Conservation (phyloP, 1,140 invertebrate species). For the Drosophila sturtevanti region DNA sequence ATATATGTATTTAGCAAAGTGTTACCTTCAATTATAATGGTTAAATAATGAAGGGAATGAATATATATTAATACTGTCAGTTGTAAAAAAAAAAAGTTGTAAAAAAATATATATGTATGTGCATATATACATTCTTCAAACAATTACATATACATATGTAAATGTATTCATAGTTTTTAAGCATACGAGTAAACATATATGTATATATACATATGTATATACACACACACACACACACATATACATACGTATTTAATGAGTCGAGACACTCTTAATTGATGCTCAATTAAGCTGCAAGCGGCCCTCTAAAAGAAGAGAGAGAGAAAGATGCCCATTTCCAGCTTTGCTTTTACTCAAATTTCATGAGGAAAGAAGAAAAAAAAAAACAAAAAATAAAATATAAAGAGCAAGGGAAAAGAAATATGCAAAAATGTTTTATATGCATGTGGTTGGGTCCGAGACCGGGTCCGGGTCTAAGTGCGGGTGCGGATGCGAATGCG, state of each 20-base stretch:
- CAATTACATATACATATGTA: neutral
- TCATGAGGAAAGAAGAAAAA: neutral
- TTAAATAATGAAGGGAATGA: no score
- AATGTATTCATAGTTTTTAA: constrained; percentile 1
- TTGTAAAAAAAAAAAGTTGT: neutral
- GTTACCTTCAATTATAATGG: no score
- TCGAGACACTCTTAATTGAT: constrained; percentile 77
- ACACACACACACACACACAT: neutral
- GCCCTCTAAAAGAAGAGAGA: constrained; percentile 28
- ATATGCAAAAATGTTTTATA: constrained; percentile 17
- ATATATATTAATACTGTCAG: neutral
- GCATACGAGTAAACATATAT: neutral
- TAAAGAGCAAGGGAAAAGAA: neutral
- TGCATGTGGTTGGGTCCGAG: constrained; percentile 28
- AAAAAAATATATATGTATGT: neutral
- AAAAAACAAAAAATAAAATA: neutral
- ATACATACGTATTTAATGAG: constrained; percentile 56
- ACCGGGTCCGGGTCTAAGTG: no score
- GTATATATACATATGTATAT: neutral
- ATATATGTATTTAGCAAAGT: no score
- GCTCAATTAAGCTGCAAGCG: constrained; percentile 69
- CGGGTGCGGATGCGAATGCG: no score
- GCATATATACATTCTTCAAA: neutral
- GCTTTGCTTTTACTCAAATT: constrained; percentile 10
- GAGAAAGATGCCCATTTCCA: constrained; percentile 11